A percentile compares a stretch with the other conserved stretches of the same genome.
Evolutionary conservation across 2,797 vertebrate species (phyloP).

Genomic region (Pogoniulus pusillus): DNA sequence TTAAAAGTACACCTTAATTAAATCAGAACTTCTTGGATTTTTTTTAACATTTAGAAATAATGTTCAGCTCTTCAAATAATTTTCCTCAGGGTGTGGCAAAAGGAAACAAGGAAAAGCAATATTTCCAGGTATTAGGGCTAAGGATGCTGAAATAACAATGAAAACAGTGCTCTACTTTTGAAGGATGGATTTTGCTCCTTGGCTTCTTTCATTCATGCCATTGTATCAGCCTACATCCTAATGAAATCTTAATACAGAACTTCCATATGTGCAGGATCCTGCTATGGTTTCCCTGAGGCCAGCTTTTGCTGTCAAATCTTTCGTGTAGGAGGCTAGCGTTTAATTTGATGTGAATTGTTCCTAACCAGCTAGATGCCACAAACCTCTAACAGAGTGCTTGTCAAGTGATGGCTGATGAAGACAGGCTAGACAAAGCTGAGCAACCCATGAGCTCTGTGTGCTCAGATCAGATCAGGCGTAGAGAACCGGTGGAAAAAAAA

Average conservation of each 20-base stretch:
- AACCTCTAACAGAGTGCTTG: neutral
- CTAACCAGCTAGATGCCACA: neutral
- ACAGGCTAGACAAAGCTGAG: neutral
- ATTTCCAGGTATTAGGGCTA: neutral
- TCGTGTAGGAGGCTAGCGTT: no score
- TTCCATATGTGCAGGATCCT: neutral
- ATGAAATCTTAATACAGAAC: neutral
- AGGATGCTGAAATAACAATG: neutral
- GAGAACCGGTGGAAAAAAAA: neutral
- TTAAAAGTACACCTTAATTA: neutral
- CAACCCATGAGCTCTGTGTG: neutral
- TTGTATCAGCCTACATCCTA: neutral
- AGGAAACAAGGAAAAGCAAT: neutral
- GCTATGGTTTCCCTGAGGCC: neutral
- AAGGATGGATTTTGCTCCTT: neutral
- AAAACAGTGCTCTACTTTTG: neutral
- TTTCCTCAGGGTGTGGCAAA: neutral
- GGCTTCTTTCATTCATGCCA: neutral
- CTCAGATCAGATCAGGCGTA: neutral
- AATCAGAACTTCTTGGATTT: neutral
- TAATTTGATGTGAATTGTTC: conserved; percentile 16
- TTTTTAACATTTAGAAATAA: neutral
- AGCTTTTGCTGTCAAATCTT: neutral
- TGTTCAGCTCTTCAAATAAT: neutral
- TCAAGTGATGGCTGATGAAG: neutral